Evolutionary conservation across 2,113 vertebrate species (phyloP).

Genomic region (Helogale parvula): DNA sequence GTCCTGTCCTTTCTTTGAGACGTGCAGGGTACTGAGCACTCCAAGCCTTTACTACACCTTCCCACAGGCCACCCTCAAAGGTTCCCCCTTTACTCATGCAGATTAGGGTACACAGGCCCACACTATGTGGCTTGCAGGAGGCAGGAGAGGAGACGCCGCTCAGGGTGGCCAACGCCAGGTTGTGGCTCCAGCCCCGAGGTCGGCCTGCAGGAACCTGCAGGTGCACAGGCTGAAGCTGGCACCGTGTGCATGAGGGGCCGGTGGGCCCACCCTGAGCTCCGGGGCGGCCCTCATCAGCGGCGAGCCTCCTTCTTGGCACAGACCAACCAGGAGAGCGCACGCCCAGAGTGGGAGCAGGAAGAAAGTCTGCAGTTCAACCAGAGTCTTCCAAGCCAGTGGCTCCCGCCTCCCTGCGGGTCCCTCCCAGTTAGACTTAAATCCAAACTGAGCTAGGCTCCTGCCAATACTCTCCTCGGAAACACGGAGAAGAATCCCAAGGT

Average conservation of each 20-base stretch:
- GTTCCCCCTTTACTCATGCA: not conserved
- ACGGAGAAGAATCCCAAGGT: not conserved
- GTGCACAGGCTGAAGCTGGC: not conserved
- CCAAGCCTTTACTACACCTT: not conserved
- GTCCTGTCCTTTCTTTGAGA: not conserved
- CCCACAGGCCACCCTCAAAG: not conserved
- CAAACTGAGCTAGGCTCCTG: not conserved
- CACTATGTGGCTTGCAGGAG: not conserved
- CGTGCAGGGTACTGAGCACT: accelerated
- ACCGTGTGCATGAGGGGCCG: accelerated
- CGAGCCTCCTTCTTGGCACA: not conserved
- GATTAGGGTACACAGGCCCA: not conserved
- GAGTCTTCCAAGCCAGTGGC: too few species aligned
- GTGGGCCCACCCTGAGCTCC: not conserved
- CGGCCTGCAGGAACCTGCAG: not conserved
- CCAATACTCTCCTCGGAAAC: not conserved
- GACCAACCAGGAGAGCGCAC: not conserved
- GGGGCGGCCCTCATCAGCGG: too few species aligned
- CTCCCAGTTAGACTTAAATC: not conserved
- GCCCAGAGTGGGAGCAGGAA: not conserved
- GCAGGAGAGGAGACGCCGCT: not conserved
- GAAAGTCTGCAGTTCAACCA: accelerated
- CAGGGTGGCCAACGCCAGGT: too few species aligned
- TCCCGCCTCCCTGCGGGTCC: not conserved
- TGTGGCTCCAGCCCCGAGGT: not conserved